phyloP scores from a whole-genome alignment of 2,797 vertebrate species.

The Pterois miles region DNA sequence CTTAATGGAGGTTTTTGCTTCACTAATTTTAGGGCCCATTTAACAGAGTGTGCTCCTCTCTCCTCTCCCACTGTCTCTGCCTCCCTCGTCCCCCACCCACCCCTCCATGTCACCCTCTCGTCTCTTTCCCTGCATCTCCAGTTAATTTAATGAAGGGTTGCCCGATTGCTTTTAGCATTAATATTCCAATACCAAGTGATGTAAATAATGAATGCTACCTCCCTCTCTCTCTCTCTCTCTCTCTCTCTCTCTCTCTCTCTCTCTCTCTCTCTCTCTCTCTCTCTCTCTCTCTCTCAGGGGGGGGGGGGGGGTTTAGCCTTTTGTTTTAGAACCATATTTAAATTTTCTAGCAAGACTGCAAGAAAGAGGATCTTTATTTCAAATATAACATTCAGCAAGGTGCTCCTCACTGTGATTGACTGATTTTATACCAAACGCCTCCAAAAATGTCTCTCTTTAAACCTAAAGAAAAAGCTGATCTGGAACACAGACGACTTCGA shows the following conservation, averaged over 20 bases:
- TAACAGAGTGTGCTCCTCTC: constrained; percentile 78
- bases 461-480: neutral
- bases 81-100: constrained; percentile 28
- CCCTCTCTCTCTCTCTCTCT: constrained; percentile 68
- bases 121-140: constrained; percentile 77
- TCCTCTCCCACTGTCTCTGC: constrained; percentile 60
- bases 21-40: constrained; percentile 88
- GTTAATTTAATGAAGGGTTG: constrained; percentile 88
- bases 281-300: constrained; percentile 54
- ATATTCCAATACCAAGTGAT: constrained; percentile 87
- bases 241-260: constrained; percentile 63
- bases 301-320: neutral
- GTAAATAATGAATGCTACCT: constrained; percentile 90
- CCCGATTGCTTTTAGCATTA: constrained; percentile 93
- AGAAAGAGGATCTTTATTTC: neutral
- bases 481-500: neutral
- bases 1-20: constrained; percentile 88
- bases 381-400: neutral
- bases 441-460: neutral
- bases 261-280: constrained; percentile 68
- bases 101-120: constrained; percentile 53
- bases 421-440: neutral
- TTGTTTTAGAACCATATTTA: neutral
- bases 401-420: neutral
- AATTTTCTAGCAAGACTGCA: neutral